phyloP scores from a whole-genome alignment of 1,140 invertebrate species.

The Coptotermes formosanus region DNA sequence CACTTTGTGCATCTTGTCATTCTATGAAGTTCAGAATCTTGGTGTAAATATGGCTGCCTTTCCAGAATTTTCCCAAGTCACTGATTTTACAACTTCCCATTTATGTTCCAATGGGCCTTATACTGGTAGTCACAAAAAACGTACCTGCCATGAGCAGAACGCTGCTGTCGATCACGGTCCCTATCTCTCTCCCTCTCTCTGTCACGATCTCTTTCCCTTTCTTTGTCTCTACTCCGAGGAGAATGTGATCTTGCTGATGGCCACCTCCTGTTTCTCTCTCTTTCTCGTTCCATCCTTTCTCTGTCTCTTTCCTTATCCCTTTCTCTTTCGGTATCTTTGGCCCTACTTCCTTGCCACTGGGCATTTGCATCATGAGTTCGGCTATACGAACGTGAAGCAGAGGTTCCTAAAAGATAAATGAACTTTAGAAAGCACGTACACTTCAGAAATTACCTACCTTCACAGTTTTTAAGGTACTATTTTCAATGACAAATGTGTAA shows the following conservation, averaged over 20 bases:
- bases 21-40: too few relatives aligned
- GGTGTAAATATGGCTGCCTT: too few relatives aligned
- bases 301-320: slow-evolving; percentile 40
- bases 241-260: slow-evolving; percentile 22
- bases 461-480: not conserved
- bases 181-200: slow-evolving; percentile 39
- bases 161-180: slow-evolving; percentile 38
- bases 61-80: too few relatives aligned
- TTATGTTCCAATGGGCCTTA: slow-evolving; percentile 37
- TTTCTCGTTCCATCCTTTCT: slow-evolving; percentile 37
- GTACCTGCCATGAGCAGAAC: slow-evolving; percentile 32
- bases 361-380: not conserved
- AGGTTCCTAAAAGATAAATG: not conserved
- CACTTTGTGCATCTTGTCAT: too few relatives aligned
- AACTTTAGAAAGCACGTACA: not conserved
- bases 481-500: not conserved
- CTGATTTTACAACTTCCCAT: too few relatives aligned
- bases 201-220: slow-evolving; percentile 48
- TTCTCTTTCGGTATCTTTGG: slow-evolving; percentile 23
- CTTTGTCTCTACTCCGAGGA: slow-evolving; percentile 48
- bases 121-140: slow-evolving; percentile 32
- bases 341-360: not conserved
- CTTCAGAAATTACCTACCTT: too few relatives aligned
- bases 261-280: slow-evolving; percentile 45
- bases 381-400: slow-evolving; percentile 5